Evolutionary conservation across 2,888 invertebrate species (phyloP).

Genomic region (Strigamia crassipes): DNA sequence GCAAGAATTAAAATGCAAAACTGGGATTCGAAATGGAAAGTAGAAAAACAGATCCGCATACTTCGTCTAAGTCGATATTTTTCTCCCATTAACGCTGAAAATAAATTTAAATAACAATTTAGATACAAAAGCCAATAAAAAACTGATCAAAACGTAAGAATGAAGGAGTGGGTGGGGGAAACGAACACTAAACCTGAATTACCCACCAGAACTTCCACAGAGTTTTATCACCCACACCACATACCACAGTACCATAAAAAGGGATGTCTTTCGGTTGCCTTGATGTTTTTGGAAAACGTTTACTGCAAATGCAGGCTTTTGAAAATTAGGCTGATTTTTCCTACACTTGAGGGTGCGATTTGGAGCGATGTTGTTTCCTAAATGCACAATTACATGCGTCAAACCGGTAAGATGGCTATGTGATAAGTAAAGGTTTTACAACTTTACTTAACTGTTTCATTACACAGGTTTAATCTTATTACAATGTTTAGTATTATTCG

Average conservation of each 20-base stretch:
- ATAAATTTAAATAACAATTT: neutral
- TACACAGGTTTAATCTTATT: too few relatives aligned
- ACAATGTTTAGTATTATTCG: too few relatives aligned
- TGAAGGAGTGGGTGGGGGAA: neutral
- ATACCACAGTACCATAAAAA: neutral
- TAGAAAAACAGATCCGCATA: too few relatives aligned
- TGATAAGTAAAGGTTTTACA: too few relatives aligned
- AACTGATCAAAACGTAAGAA: neutral
- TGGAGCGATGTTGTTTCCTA: too few relatives aligned
- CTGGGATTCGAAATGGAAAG: too few relatives aligned
- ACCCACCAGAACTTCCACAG: neutral
- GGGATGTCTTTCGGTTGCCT: neutral
- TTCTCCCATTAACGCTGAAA: neutral
- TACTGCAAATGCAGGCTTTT: neutral
- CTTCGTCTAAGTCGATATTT: too few relatives aligned
- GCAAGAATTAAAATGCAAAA: too few relatives aligned
- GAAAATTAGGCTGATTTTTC: neutral
- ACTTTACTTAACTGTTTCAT: too few relatives aligned
- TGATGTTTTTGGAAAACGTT: neutral
- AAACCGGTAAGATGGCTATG: too few relatives aligned
- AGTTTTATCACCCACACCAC: neutral
- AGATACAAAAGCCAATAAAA: neutral
- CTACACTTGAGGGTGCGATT: too few relatives aligned
- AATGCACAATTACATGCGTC: too few relatives aligned
- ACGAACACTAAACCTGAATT: neutral